Conservation (phyloP, 2,113 vertebrate genomes). For the Oryzias javanicus region DNA sequence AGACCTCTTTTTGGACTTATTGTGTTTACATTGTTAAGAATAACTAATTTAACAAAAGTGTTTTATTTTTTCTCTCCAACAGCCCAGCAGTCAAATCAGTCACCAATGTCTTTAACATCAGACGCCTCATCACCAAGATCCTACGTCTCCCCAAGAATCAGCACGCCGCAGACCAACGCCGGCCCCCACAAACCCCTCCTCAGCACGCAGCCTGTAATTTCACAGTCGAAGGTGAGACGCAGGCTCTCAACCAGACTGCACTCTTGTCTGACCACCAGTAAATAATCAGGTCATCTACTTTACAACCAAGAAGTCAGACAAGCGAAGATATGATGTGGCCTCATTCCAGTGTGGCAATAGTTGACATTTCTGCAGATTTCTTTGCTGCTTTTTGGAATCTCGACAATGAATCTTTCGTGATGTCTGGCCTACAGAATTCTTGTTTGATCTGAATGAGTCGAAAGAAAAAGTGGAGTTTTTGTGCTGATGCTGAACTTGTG, state of each 20-base stretch:
- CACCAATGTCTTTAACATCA: slow-evolving; percentile 97
- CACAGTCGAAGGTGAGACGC: slow-evolving; percentile 76
- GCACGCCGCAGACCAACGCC: slow-evolving; percentile 94
- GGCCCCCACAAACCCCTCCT: slow-evolving; percentile 89
- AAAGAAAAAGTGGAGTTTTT: not conserved
- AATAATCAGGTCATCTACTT: not conserved
- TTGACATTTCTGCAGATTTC: too few species aligned
- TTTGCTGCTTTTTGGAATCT: too few species aligned
- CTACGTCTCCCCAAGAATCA: slow-evolving; percentile 96
- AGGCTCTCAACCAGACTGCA: not conserved
- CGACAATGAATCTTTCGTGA: too few species aligned
- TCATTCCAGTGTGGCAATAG: too few species aligned
- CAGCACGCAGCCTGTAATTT: slow-evolving; percentile 88
- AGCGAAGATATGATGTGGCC: too few species aligned
- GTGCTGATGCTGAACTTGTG: not conserved
- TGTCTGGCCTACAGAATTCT: too few species aligned
- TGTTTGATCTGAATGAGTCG: too few species aligned
- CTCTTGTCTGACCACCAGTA: not conserved
- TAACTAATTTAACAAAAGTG: not conserved
- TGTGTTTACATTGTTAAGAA: too few species aligned
- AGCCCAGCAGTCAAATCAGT: slow-evolving; percentile 98
- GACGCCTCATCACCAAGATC: slow-evolving; percentile 97
- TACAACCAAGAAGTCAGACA: too few species aligned
- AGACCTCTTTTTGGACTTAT: too few species aligned
- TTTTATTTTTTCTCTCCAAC: slow-evolving; percentile 21